phyloP scores from a whole-genome alignment of 2,797 vertebrate genomes.

The Zenarchopterus dispar region DNA sequence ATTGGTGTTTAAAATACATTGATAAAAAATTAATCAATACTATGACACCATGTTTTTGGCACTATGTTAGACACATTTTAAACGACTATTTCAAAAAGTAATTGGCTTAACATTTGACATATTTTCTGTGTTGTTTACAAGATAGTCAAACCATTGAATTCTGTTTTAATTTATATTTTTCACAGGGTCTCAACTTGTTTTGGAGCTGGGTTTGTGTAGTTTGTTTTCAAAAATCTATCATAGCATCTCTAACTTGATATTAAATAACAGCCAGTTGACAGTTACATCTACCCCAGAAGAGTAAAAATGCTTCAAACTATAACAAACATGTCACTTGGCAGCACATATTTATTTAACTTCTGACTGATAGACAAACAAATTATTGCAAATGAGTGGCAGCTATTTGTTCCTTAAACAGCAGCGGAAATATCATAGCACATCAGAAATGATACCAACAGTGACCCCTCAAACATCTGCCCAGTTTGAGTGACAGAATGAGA shows the following conservation, averaged over 20 bases:
- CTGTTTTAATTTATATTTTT: too few species aligned
- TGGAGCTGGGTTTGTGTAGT: too few species aligned
- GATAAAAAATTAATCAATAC: too few species aligned
- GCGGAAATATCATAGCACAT: not conserved
- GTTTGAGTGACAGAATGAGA: slow-evolving; percentile 18
- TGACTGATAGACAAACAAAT: not conserved
- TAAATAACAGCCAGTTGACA: not conserved
- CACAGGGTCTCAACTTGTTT: too few species aligned
- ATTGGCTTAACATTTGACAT: too few species aligned
- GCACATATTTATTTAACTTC: not conserved
- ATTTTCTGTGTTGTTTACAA: too few species aligned
- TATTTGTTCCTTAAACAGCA: not conserved
- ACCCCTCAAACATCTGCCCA: slow-evolving; percentile 14
- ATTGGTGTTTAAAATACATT: too few species aligned
- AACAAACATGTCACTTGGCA: not conserved
- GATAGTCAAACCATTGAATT: too few species aligned
- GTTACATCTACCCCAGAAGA: slow-evolving; percentile 12
- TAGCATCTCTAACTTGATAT: not conserved
- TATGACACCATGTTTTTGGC: too few species aligned
- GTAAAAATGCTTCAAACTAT: not conserved
- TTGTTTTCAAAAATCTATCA: not conserved
- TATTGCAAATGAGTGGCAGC: not conserved
- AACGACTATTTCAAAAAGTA: too few species aligned
- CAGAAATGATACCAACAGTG: slow-evolving; percentile 2
- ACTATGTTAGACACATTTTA: too few species aligned